Evolutionary conservation across 2,113 vertebrate species (phyloP).

Genomic region (Sialia sialis): DNA sequence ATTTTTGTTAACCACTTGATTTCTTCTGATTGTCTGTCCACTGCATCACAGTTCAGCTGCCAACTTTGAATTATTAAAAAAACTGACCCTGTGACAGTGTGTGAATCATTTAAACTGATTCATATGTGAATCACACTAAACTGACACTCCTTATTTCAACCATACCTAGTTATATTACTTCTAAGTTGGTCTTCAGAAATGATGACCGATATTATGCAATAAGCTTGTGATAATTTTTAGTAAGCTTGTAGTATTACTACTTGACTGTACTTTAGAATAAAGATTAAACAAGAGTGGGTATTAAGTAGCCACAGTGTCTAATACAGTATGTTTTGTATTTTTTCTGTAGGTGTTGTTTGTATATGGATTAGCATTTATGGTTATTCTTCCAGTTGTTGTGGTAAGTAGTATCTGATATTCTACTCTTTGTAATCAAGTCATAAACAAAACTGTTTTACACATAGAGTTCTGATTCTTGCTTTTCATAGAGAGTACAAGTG

Average conservation of each 20-base stretch:
- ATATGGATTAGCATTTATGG: slow-evolving; percentile 98
- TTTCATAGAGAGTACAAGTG: not conserved
- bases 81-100: not conserved
- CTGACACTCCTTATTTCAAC: not conserved
- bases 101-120: not conserved
- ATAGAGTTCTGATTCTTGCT: not conserved
- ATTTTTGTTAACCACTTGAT: not conserved
- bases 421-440: not conserved
- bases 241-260: not conserved
- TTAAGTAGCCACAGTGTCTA: not conserved
- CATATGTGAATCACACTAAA: not conserved
- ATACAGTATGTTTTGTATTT: not conserved
- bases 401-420: slow-evolving; percentile 73
- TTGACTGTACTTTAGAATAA: not conserved
- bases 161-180: not conserved
- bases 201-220: not conserved
- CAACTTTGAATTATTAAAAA: not conserved
- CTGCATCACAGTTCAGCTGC: not conserved
- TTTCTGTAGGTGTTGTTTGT: slow-evolving; percentile 89
- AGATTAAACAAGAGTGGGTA: not conserved
- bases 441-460: not conserved
- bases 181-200: not conserved
- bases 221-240: not conserved
- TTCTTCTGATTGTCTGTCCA: not conserved
- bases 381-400: slow-evolving; percentile 98